Conservation (phyloP, 92 coral and sea anemone species). For the Muricea muricata region DNA sequence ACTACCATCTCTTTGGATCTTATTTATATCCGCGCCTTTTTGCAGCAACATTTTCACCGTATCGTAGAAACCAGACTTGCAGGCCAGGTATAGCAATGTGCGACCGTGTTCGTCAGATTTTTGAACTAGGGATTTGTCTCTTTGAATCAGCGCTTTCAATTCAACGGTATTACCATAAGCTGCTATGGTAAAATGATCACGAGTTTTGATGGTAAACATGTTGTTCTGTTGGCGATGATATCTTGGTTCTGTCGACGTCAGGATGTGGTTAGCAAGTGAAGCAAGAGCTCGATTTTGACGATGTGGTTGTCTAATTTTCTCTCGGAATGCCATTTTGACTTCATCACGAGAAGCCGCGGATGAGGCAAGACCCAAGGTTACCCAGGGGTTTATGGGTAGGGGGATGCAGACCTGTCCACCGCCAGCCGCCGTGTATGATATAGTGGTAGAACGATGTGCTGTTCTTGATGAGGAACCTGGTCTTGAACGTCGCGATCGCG, state of each 20-base stretch:
- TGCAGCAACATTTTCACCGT: conserved; percentile 47
- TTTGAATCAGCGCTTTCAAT: conserved; percentile 20
- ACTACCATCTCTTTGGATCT: conserved; percentile 62
- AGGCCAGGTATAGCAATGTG: conserved; percentile 57
- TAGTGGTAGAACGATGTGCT: too few species aligned
- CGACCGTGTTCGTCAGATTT: conserved; percentile 54
- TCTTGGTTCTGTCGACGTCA: background rate
- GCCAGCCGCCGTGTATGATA: too few species aligned
- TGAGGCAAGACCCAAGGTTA: background rate
- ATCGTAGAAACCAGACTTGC: conserved; percentile 70
- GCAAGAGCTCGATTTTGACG: background rate
- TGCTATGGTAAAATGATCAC: conserved; percentile 47
- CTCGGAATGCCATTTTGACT: background rate
- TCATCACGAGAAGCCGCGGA: background rate
- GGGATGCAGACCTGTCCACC: too few species aligned
- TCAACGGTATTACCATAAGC: conserved; percentile 56
- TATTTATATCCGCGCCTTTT: conserved; percentile 56
- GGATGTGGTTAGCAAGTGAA: background rate
- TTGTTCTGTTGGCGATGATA: background rate
- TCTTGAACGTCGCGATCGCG: too few species aligned
- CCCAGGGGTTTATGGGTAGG: background rate
- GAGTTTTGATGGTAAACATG: background rate
- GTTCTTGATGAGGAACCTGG: background rate
- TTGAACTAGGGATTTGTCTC: background rate
- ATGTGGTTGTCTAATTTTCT: too few species aligned